Evolutionary conservation across 2,797 vertebrate genomes (phyloP), one percentile per base, ranked within the genome.

Genomic region (Odontamblyopus lacepedii): DNA sequence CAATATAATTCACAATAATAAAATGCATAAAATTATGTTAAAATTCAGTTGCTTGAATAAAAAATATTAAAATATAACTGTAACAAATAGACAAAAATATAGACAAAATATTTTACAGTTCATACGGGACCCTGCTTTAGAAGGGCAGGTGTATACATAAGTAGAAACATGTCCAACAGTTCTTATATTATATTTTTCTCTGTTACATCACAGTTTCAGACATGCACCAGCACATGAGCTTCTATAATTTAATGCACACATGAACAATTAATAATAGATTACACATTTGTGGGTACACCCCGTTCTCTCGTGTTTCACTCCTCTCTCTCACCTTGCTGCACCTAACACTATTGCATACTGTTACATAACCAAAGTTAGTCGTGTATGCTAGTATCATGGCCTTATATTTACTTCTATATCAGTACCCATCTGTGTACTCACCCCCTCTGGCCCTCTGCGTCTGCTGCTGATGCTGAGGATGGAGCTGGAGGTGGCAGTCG

Each of bases 181-280:
- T 61, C 6, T 6, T 61, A 32, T n/a, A 6, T 6, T 60, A 62
- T 11, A 26, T 23, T 63, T 41, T 41, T 11, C 62, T 5, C 19
- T 12, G 9, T 63, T 26, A 44, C 35, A 26, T 63, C 62, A 26
- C 62, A 44, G 18, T 1, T 13, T 18, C 65, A 55, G 23, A 55
- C 65, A 13, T 6, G 13, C 8, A n/a, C 3, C 48, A 18, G 18
- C 16, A n/a, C 65, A 53, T 13, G 27, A 48, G 9, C 63, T 29
- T 38, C 3, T 23, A 19, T 48, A 29, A 38, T 48, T 64, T 1
- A 60, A 44, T 59, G 67, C 59, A 64, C 71, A 83, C 51, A 71
- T 53, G 70, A 59, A 44, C 16, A 72, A 88, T 89, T 65, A 88
- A 86, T 90, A 86, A 84, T 88, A 77, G 76, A 92, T 86, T 74